These are phyloP conservation scores for Hypercompe scribonia DNA, from an alignment of 2,888 invertebrate genomes.

Conservation along the genomic window DNA sequence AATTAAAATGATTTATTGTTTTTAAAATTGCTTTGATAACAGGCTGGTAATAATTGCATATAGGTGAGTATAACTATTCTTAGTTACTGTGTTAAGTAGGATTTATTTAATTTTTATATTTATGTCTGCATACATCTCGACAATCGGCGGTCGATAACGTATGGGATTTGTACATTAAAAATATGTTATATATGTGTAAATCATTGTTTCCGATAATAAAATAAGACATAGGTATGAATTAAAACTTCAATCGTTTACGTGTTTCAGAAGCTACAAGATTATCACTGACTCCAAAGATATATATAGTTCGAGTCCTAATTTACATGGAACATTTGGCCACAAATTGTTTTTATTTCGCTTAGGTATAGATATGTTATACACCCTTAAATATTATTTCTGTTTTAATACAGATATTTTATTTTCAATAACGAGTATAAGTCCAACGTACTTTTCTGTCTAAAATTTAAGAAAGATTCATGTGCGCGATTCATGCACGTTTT, in stretches of 20 bases:
- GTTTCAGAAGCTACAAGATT: not conserved
- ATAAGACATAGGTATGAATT: too few species aligned
- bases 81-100: not conserved
- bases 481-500: too few species aligned
- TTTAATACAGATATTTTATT: too few species aligned
- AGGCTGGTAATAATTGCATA: conserved; percentile 1
- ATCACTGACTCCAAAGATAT: not conserved
- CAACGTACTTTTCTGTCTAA: not conserved
- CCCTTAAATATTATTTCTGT: too few species aligned
- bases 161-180: too few species aligned
- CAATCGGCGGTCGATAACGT: too few species aligned
- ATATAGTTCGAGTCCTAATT: not conserved
- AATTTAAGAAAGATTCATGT: too few species aligned
- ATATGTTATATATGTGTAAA: not conserved
- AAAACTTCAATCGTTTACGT: not conserved
- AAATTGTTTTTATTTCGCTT: not conserved
- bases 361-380: not conserved
- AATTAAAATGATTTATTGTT: conserved; percentile 28
- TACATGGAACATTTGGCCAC: not conserved
- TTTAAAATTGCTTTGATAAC: conserved; percentile 14
- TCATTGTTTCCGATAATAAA: not conserved
- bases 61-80: not conserved
- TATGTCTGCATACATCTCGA: not conserved
- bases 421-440: too few species aligned
- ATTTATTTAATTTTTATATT: not conserved